Base-by-base conservation (phyloP, 2,888 invertebrate species). In the Amiota minor region DNA sequence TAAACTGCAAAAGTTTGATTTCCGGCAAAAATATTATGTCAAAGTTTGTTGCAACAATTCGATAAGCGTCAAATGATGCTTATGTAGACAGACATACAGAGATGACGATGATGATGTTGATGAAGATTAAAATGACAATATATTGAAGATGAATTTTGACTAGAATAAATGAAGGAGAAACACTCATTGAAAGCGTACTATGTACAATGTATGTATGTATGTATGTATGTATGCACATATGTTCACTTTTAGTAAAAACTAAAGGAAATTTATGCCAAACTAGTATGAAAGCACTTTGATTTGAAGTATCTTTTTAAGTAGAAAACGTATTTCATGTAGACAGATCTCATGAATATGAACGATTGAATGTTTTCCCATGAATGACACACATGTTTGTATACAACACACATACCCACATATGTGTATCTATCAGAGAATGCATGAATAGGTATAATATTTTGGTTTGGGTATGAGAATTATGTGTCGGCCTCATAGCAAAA, bases 1-100 rank as follows among this genome's bases (percentile, higher is more conserved):
- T 53, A 35, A 50, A 68, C n/a, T n/a, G 12, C 62, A 50, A 62
- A 68, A 68, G 67, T 68, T 50, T 68, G 46, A 68, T 68, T 53
- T 68, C 67, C 67, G 67, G 53, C 23, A 49, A 18, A 23, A 20
- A 49, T 49, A 49, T 20, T 49, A 68, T 50, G 49, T 14, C 50
- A 68, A 68, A 68, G 67, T 59, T 35, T 35, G 35, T 35, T 35
- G 35, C 35, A 35, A 6, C 35, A 35, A 35, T 35, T 35, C 35
- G 35, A 35, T 35, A 35, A 35, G 35, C 35, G 6, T 35, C 35
- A 35, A 35, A 35, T 35, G 35, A 35, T 35, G 35, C 6, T 35
- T 35, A 35, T 6, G 2, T 8, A 35, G 35, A 35, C 35, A 35
- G 35, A 35, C 18, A 18, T 53, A n/a, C 53, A 47, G 6, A 9